phyloP scores from a whole-genome alignment of 1,140 invertebrate species.

The Platyura marginata region DNA sequence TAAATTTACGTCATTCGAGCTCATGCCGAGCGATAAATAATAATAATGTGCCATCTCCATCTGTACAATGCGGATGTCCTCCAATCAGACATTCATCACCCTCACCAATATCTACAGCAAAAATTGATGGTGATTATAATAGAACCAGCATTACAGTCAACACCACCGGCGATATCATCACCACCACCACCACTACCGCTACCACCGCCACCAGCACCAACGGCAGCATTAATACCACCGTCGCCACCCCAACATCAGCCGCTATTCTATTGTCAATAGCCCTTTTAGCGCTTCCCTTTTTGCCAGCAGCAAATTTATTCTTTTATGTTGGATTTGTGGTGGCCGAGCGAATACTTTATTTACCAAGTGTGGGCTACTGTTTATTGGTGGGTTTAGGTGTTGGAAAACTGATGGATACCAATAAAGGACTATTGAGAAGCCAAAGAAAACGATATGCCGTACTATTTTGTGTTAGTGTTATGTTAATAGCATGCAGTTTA shows the following conservation, averaged over 20 bases:
- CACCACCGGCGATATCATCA: slow-evolving; percentile 2
- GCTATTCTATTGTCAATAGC: slow-evolving; percentile 43
- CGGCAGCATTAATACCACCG: slow-evolving; percentile 14
- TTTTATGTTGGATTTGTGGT: slow-evolving; percentile 97
- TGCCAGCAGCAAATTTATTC: slow-evolving; percentile 84
- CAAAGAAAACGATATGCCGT: slow-evolving; percentile 27
- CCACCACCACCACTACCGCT: neutral
- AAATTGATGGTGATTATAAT: too few relatives aligned
- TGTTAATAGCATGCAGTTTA: slow-evolving; percentile 50
- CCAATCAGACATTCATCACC: neutral
- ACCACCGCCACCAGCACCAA: slow-evolving; percentile 7
- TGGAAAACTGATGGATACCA: slow-evolving; percentile 26
- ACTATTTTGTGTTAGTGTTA: slow-evolving; percentile 30
- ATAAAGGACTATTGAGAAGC: slow-evolving; percentile 12
- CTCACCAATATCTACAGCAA: too few relatives aligned
- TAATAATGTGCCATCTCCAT: slow-evolving; percentile 24
- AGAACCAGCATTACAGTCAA: slow-evolving; percentile 1
- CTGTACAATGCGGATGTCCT: slow-evolving; percentile 11
- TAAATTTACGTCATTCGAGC: slow-evolving; percentile 31
- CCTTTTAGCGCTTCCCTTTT: slow-evolving; percentile 73
- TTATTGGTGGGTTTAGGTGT: slow-evolving; percentile 64
- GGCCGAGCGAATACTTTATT: slow-evolving; percentile 85
- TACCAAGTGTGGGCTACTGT: slow-evolving; percentile 91
- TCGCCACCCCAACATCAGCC: slow-evolving; percentile 16
- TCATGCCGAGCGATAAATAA: slow-evolving; percentile 34